These are phyloP conservation scores for Tenodera sinensis DNA, from an alignment of 2,888 invertebrate genomes.

Conservation along the genomic window DNA sequence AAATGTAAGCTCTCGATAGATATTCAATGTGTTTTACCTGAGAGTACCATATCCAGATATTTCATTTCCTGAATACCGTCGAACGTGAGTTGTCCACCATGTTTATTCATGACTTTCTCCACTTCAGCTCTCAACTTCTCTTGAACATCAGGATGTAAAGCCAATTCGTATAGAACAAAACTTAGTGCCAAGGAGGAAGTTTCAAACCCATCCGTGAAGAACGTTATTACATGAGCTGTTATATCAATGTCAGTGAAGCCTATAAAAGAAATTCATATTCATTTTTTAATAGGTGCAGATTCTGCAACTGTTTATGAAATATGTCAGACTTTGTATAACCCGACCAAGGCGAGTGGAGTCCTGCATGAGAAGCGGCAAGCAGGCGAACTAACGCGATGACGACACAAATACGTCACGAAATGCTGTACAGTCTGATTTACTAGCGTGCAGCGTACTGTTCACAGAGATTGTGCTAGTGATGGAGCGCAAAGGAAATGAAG, in stretches of 20 bases:
- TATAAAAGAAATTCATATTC: neutral
- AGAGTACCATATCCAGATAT: slow-evolving; percentile 37
- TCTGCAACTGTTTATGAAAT: too few species aligned
- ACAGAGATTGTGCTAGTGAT: too few species aligned
- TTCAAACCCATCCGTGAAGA: slow-evolving; percentile 39
- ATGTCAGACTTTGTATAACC: too few species aligned
- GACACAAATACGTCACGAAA: too few species aligned
- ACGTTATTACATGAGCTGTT: slow-evolving; percentile 36
- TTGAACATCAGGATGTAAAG: slow-evolving; percentile 36
- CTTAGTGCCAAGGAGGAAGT: slow-evolving; percentile 38
- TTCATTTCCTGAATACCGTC: slow-evolving; percentile 36
- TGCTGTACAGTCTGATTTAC: too few species aligned
- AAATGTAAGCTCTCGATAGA: too few species aligned
- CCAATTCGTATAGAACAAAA: slow-evolving; percentile 36
- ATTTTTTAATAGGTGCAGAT: too few species aligned
- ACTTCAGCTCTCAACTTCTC: slow-evolving; percentile 36
- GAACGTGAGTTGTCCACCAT: slow-evolving; percentile 35
- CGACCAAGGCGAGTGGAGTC: too few species aligned
- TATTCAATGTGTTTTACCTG: slow-evolving; percentile 13
- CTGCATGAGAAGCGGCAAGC: too few species aligned
- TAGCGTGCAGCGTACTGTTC: too few species aligned
- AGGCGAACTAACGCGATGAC: too few species aligned
- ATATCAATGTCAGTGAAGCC: slow-evolving; percentile 25
- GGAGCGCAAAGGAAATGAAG: too few species aligned
- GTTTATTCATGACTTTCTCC: slow-evolving; percentile 31